Conservation (phyloP, 2,797 vertebrate genomes). For the Pristis pectinata region DNA sequence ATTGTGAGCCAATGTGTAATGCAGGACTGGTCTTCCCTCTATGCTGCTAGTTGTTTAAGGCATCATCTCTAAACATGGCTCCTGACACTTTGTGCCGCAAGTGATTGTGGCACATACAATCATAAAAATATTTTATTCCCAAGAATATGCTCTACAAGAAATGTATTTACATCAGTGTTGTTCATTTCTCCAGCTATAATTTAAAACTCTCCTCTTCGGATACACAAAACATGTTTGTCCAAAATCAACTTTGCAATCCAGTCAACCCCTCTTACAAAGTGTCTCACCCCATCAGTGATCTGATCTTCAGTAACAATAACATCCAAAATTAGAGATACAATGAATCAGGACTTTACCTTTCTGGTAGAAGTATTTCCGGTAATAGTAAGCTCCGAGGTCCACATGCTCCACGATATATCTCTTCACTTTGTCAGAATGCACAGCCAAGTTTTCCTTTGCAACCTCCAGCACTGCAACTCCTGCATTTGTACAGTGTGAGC, state of each 20-base stretch:
- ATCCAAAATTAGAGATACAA: slow-evolving; percentile 11
- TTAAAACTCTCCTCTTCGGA: not conserved
- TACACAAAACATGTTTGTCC: too few species aligned
- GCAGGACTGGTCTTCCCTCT: not conserved
- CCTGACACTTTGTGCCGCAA: not conserved
- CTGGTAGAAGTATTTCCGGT: slow-evolving; percentile 86
- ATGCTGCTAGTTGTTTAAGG: not conserved
- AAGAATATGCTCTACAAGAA: slow-evolving; percentile 37
- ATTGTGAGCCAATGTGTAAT: not conserved
- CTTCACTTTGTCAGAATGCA: slow-evolving; percentile 79
- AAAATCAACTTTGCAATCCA: not conserved
- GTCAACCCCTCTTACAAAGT: not conserved
- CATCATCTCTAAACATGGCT: not conserved
- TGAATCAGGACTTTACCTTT: slow-evolving; percentile 66
- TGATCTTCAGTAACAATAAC: slow-evolving; percentile 29
- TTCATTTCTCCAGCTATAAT: slow-evolving; percentile 39
- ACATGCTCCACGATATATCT: slow-evolving; percentile 91
- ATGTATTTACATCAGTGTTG: slow-evolving; percentile 29
- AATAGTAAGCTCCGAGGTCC: slow-evolving; percentile 91
- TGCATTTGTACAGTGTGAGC: slow-evolving; percentile 83
- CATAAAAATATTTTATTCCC: not conserved
- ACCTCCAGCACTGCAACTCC: slow-evolving; percentile 89
- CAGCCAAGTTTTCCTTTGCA: slow-evolving; percentile 76
- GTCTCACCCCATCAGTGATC: slow-evolving; percentile 33
- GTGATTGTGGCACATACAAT: not conserved